phyloP scores from a whole-genome alignment of 2,888 invertebrate species.

The Leucoma salicis region DNA sequence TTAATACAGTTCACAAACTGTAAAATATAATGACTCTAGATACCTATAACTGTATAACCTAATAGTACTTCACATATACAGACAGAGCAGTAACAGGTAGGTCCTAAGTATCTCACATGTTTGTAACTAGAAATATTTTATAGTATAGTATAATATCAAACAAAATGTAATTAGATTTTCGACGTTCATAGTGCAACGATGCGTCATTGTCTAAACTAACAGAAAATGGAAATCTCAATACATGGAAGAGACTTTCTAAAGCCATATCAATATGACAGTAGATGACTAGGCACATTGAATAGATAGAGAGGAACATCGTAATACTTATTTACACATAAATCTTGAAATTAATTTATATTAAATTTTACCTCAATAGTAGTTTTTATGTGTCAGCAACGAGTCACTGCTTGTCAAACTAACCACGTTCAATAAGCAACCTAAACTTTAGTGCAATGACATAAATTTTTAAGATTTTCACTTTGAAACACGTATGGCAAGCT shows the following conservation, averaged over 20 bases:
- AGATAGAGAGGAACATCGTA: slow-evolving; percentile 3
- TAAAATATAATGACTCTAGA: no score
- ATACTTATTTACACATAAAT: slow-evolving; percentile 9
- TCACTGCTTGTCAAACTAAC: slow-evolving; percentile 69
- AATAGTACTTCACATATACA: no score
- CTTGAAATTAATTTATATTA: slow-evolving; percentile 22
- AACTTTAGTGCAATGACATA: slow-evolving; percentile 45
- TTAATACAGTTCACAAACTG: no score
- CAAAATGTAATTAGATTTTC: no score
- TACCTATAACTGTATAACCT: no score
- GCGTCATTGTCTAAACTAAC: slow-evolving; percentile 60
- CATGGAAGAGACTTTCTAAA: slow-evolving; percentile 25
- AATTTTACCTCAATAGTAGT: slow-evolving; percentile 54
- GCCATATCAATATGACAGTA: slow-evolving; percentile 4
- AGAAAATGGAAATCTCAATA: slow-evolving; percentile 48
- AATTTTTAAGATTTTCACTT: slow-evolving; percentile 42
- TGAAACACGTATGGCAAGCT: slow-evolving; percentile 35
- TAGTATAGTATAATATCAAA: no score
- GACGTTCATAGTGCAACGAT: slow-evolving; percentile 40
- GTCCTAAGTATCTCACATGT: no score
- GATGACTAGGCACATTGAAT: slow-evolving; percentile 15
- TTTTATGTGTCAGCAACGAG: slow-evolving; percentile 59
- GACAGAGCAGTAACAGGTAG: no score
- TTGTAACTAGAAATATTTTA: no score
- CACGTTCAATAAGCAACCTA: slow-evolving; percentile 78